Conservation (phyloP, 2,113 vertebrate genomes). For the Limnothrissa miodon region DNA sequence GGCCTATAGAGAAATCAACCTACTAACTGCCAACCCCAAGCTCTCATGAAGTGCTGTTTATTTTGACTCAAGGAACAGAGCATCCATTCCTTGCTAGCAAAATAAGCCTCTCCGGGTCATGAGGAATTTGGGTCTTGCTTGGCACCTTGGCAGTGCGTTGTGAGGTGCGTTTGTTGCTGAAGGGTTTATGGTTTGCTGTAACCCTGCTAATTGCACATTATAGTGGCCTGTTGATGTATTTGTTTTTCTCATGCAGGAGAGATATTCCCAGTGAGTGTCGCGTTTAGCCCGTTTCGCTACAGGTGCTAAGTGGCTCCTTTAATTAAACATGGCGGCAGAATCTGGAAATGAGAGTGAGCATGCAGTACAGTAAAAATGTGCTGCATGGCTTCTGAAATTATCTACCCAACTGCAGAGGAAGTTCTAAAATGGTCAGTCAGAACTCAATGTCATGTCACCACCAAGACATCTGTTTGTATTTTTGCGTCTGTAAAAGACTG, state of each 20-base stretch:
- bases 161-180: constrained; percentile 60
- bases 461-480: neutral
- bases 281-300: constrained; percentile 41
- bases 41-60: constrained; percentile 58
- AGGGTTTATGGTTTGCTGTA: constrained; percentile 63
- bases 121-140: constrained; percentile 63
- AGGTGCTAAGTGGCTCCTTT: constrained; percentile 51
- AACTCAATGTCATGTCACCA: neutral
- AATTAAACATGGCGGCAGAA: constrained; percentile 57
- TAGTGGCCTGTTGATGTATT: constrained; percentile 54
- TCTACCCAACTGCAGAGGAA: neutral
- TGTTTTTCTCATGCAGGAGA: constrained; percentile 59
- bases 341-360: constrained; percentile 28
- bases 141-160: constrained; percentile 46
- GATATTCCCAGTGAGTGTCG: constrained; percentile 45
- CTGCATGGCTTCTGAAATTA: neutral
- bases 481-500: neutral
- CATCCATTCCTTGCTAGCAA: constrained; percentile 52
- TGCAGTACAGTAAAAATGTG: neutral
- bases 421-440: neutral
- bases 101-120: constrained; percentile 55
- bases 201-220: constrained; percentile 67
- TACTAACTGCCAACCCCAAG: constrained; percentile 58
- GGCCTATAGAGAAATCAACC: constrained; percentile 50
- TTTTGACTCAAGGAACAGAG: constrained; percentile 51